These are phyloP conservation scores for Clarias pachynema DNA, from an alignment of 2,797 vertebrate genomes.

Conservation along the genomic window DNA sequence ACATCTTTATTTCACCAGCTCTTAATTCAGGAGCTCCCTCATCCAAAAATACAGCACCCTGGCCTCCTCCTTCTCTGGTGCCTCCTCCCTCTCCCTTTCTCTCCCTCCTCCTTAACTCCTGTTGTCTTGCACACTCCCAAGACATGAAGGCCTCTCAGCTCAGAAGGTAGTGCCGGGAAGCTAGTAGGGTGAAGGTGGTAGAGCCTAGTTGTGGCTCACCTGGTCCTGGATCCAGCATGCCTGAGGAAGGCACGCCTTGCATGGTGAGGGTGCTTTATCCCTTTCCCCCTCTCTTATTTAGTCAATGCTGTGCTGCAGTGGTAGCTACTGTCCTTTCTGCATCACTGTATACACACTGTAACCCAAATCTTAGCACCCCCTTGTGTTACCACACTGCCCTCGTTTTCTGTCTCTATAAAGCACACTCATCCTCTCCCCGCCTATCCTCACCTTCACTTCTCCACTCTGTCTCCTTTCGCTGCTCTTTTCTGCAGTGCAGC, in stretches of 20 bases:
- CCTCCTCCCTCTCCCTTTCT: constrained; percentile 59
- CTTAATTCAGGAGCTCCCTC: constrained; percentile 76
- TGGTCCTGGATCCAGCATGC: constrained; percentile 10
- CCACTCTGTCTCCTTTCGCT: constrained; percentile 35
- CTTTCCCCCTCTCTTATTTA: constrained; percentile 15
- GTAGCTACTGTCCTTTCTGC: constrained; percentile 50
- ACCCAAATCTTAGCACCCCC: constrained; percentile 43
- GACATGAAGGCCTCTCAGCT: constrained; percentile 62
- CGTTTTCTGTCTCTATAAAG: constrained; percentile 13
- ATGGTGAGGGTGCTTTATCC: constrained; percentile 21
- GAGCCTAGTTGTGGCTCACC: constrained; percentile 17
- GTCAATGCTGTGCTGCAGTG: constrained; percentile 58
- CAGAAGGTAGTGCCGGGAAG: not conserved
- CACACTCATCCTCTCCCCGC: not conserved
- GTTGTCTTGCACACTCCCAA: constrained; percentile 60
- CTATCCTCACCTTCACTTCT: constrained; percentile 27
- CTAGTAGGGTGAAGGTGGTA: constrained; percentile 15
- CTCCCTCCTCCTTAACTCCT: constrained; percentile 45
- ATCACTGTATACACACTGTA: constrained; percentile 52
- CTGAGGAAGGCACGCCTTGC: constrained; percentile 1
- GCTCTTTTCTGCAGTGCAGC: constrained; percentile 69
- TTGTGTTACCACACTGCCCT: constrained; percentile 45
- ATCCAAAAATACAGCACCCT: constrained; percentile 76
- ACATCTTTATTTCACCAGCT: constrained; percentile 80
- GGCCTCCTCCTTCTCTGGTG: constrained; percentile 55